Base-by-base conservation (phyloP, 2,113 vertebrate species). In the Channa maculata region DNA sequence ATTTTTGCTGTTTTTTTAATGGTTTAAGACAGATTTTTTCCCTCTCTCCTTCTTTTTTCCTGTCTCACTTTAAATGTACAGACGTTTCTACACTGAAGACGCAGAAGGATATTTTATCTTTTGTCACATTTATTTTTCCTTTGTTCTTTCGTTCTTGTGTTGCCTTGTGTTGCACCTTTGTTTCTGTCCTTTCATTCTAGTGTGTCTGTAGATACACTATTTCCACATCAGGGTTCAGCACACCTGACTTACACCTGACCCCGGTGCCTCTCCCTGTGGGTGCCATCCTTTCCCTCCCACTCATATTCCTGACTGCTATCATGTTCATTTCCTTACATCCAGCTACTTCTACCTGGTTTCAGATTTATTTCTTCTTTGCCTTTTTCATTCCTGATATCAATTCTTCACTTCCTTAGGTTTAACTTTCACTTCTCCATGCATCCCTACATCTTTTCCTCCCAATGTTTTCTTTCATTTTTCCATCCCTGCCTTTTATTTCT, bases 1-100 rank as follows among this genome's bases (percentile, higher is more conserved):
- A 75, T 80, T 84, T 90, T 75, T 82, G 65, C 70, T 69, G 67
- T 79, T 85, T 79, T 77, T 71, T 65, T 79, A 73, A 69, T 51
- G 67, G 66, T 65, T 63, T 13, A 44, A 63, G 72, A 59, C 36
- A 55, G 38, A n/a, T 24, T 1, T 9, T 8, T 33, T 41, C 44
- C 15, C 9, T 1, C n/a, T 55, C 7, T 5, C 5, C 5, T 34
- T 6, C 36, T 5, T 45, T 65, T 0, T 11, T 8, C 6, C n/a
- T 24, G 12, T 24, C 15, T 43, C 46, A 0, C 44, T 46, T 10
- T 39, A 33, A 41, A 48, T 3, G 5, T 8, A 0, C 65, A 45
- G 41, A 55, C 51, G 69, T 63, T 59, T 24, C 24, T 24, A 24
- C 38, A 10, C 24, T 34, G 33, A 37, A 33, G 5, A 14, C 2